Conservation (phyloP, 2,888 invertebrate species). For the Mythimna lalbum region DNA sequence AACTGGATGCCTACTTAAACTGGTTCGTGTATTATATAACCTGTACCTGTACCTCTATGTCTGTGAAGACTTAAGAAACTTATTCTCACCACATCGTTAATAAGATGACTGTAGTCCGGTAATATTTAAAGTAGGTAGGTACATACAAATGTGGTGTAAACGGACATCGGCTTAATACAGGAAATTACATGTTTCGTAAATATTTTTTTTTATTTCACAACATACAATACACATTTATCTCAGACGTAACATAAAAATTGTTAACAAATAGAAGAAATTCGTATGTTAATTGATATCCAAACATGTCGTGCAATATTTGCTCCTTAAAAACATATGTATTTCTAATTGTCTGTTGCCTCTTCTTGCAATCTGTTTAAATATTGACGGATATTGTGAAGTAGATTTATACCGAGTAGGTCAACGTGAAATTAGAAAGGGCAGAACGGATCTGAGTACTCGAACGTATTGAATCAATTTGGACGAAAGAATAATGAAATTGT, state of each 20-base stretch:
- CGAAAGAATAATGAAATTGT: conserved; percentile 35
- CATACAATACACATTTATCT: conserved; percentile 6
- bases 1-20: conserved; percentile 66
- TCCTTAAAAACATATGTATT: background rate
- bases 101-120: conserved; percentile 29
- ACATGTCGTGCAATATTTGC: conserved; percentile 25
- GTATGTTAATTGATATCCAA: conserved; percentile 35
- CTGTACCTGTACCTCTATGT: conserved; percentile 54
- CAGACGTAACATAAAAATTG: conserved; percentile 9
- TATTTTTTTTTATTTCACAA: conserved; percentile 32
- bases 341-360: background rate
- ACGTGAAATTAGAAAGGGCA: conserved; percentile 55
- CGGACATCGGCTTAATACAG: conserved; percentile 36
- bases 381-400: conserved; percentile 39
- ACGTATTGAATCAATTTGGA: conserved; percentile 50
- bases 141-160: conserved; percentile 2
- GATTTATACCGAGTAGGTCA: background rate
- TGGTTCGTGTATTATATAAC: conserved; percentile 69
- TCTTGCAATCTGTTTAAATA: conserved; percentile 32
- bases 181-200: conserved; percentile 26
- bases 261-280: conserved; percentile 11
- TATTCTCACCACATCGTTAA: conserved; percentile 41
- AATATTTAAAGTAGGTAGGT: conserved; percentile 16
- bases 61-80: conserved; percentile 71
- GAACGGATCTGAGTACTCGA: conserved; percentile 37